Conservation (phyloP, 2,888 invertebrate species). For the Cataglyphis albicans region DNA sequence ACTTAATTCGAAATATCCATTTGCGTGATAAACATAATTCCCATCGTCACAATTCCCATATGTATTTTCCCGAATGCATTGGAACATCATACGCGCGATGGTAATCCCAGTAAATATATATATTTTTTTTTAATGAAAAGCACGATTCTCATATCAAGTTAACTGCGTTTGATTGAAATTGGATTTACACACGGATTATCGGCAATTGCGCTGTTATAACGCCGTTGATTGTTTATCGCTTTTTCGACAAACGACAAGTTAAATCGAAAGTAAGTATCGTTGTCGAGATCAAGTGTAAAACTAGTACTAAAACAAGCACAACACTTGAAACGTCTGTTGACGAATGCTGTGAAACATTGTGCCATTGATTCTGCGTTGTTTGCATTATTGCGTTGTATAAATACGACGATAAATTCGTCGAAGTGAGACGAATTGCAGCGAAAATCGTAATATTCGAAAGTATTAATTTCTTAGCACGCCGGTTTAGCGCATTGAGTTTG, state of each 20-base stretch:
- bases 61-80: slow-evolving; percentile 25
- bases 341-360: neutral
- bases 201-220: slow-evolving; percentile 38
- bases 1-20: slow-evolving; percentile 39
- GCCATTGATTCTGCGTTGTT: neutral
- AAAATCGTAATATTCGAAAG: neutral
- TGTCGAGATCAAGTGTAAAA: slow-evolving; percentile 19
- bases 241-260: slow-evolving; percentile 46
- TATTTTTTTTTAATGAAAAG: slow-evolving; percentile 53
- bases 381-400: neutral
- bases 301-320: neutral
- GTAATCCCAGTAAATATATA: slow-evolving; percentile 56
- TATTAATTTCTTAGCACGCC: neutral
- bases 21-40: slow-evolving; percentile 34
- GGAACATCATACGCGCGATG: slow-evolving; percentile 8
- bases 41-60: slow-evolving; percentile 23
- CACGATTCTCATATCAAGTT: slow-evolving; percentile 67
- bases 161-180: slow-evolving; percentile 53
- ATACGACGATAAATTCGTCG: neutral
- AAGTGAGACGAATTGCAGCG: neutral
- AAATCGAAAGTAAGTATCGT: slow-evolving; percentile 34
- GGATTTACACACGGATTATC: slow-evolving; percentile 62
- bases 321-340: neutral
- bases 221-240: slow-evolving; percentile 32
- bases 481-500: neutral